A percentile compares a stretch with the other conserved stretches of the same genome.
phyloP scores from a whole-genome alignment of 2,113 vertebrate genomes.

The Lepus timidus region DNA sequence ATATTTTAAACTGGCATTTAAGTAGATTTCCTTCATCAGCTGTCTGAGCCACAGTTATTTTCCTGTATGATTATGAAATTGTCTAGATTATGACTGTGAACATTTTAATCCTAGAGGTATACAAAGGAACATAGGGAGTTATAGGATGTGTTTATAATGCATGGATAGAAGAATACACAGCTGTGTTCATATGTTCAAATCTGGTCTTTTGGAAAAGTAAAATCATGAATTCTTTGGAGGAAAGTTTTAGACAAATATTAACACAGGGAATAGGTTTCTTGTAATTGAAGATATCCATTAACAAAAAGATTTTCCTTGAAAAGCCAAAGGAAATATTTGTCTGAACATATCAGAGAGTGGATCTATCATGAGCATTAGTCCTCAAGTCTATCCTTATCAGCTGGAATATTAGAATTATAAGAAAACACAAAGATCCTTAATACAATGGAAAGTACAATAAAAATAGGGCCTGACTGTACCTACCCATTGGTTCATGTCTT shows the following conservation, averaged over 20 bases:
- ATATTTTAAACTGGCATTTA: slow-evolving; percentile 22
- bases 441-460: background rate
- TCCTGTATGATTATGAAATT: background rate
- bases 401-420: slow-evolving; percentile 30
- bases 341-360: background rate
- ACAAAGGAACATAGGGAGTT: background rate
- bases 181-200: background rate
- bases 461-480: background rate
- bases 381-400: background rate
- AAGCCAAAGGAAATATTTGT: background rate
- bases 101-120: background rate
- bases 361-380: background rate
- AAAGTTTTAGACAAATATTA: slow-evolving; percentile 9
- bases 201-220: background rate
- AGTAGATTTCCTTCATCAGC: background rate
- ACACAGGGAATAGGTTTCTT: background rate
- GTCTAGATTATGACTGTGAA: background rate
- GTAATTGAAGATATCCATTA: background rate
- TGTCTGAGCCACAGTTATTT: background rate
- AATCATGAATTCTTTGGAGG: background rate
- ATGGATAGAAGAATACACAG: background rate
- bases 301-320: background rate
- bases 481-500: background rate
- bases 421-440: background rate
- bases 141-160: background rate